Evolutionary conservation across 1,140 invertebrate genomes (phyloP), one percentile per base, ranked within the genome.

Genomic region (Monochamus saltuarius): DNA sequence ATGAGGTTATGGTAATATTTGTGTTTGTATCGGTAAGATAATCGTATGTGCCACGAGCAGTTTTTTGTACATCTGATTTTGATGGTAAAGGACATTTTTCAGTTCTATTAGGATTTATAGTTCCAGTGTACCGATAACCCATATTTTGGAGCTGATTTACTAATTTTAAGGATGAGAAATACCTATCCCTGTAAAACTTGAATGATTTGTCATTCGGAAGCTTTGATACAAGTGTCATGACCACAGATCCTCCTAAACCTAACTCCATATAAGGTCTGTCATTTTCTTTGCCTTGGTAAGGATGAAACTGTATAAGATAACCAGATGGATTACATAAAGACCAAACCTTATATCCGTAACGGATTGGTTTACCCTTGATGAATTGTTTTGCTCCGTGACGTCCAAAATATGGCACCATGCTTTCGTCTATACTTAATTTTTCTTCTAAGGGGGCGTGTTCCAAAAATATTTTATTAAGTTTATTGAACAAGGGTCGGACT

Each of bases 331-430:
- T 49, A 49, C 66, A 66, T 38, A 68, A 54, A 40, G 16, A 56
- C 64, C 57, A 60, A 46, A 66, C 53, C 13, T 64, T 66, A 29
- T 59, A 62, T 13, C 62, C 59, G 46, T 56, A 67, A 29, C 61
- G 40, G n/a, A 66, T 64, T 2, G 56, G 56, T 38, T 63, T 66
- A 4, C 51, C 61, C 29, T 60, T 56, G 29, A 60, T 56, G 16
- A 52, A 66, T 54, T 64, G 59, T 46, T 61, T 64, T 2, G 62
- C 19, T 2, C 46, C 51, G 29, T 62, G 43, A 16, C 43, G 39
- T 0, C 59, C 59, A 57, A 57, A 62, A 53, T 55, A 56, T 1
- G 59, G 49, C 7, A 62, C 35, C 59, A 43, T 56, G 34, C 59
- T 61, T 56, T 65, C 59, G 54, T 57, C 58, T 22, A 60, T 56